Base-by-base conservation (phyloP, 2,113 vertebrate species). In the Cricetomys ansorgei region DNA sequence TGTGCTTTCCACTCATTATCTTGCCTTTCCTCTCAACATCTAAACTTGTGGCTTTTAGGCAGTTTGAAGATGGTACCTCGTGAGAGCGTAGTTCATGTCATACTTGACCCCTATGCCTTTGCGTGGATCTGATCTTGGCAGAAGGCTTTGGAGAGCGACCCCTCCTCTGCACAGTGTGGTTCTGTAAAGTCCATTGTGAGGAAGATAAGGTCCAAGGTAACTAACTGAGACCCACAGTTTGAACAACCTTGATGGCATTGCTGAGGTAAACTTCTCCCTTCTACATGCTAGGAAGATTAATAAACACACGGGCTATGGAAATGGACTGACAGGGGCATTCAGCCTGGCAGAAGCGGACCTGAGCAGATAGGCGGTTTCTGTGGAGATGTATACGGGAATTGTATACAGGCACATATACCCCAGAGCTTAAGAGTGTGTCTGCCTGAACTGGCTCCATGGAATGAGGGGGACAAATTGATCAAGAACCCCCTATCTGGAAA, bases 221-320 rank as follows among this genome's bases (percentile, higher is more conserved):
- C 83, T 67, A 87, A 45, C 64, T 45, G 37, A 40, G 72, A 86
- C 59, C 50, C 65, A 40, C 17, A 34, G 80, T 75, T 64, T 75
- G 57, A 70, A 34, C 31, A 93, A 73, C 45, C 12, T 21, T 16
- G 81, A 67, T 64, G 84, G 70, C 70, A 21, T 40, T 67, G 59
- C 84, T 69, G 65, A 67, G 81, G 23, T 92, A 64, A 84, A 64
- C 55, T 53, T 45, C 50, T 55, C 94, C 65, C 77, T 87, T 21
- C n/a, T n/a, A 27, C 5, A 6, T 17, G 6, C 45, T 53, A n/a
- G 62, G 65, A 70, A 40, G 48, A 53, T 5, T 67, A 62, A 67
- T 43, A 8, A 48, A 65, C 17, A 64, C 43, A 48, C 48, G 43
- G 11, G 10, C 43, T 21, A 3, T 85, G 43, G 62, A 85, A 48